Evolutionary conservation across 1,140 invertebrate species (phyloP).

Genomic region (Aphaenogaster floridana): DNA sequence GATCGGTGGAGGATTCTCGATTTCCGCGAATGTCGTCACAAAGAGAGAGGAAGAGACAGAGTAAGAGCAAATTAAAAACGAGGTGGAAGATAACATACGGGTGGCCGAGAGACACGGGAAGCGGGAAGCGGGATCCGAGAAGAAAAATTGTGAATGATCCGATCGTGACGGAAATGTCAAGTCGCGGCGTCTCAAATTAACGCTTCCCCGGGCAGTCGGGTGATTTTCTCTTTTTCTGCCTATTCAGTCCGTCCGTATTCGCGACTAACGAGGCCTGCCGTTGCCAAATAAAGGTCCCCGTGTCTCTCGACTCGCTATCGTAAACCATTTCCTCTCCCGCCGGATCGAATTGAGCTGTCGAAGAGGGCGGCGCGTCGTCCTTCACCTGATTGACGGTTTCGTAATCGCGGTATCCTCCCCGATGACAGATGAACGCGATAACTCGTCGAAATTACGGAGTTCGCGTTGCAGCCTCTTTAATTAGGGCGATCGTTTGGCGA

Average conservation of each 20-base stretch:
- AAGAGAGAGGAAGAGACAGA: background rate
- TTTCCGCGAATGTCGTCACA: slow-evolving; percentile 25
- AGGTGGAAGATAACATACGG: slow-evolving; percentile 1
- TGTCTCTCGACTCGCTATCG: slow-evolving; percentile 37
- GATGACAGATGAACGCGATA: slow-evolving; percentile 18
- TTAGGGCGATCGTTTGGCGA: slow-evolving; percentile 27
- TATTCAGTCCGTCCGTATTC: slow-evolving; percentile 23
- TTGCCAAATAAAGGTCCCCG: slow-evolving; percentile 66
- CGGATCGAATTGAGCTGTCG: slow-evolving; percentile 70
- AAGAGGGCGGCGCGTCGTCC: slow-evolving; percentile 40
- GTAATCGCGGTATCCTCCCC: slow-evolving; percentile 57
- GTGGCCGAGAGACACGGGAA: slow-evolving; percentile 6
- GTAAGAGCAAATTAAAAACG: slow-evolving; percentile 64
- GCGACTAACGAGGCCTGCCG: slow-evolving; percentile 63
- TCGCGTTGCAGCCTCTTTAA: slow-evolving; percentile 20
- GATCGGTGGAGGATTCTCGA: background rate
- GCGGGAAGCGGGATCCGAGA: background rate
- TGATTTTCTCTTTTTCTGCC: slow-evolving; percentile 63
- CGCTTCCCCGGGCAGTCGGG: slow-evolving; percentile 39
- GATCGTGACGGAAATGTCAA: slow-evolving; percentile 51
- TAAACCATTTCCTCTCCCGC: slow-evolving; percentile 62
- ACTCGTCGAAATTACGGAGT: slow-evolving; percentile 26
- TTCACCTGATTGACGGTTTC: slow-evolving; percentile 69
- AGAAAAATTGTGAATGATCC: slow-evolving; percentile 39
- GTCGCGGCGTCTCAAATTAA: slow-evolving; percentile 60